Evolutionary conservation across 2,797 vertebrate species (phyloP).

Genomic region (Sarcophilus harrisii): DNA sequence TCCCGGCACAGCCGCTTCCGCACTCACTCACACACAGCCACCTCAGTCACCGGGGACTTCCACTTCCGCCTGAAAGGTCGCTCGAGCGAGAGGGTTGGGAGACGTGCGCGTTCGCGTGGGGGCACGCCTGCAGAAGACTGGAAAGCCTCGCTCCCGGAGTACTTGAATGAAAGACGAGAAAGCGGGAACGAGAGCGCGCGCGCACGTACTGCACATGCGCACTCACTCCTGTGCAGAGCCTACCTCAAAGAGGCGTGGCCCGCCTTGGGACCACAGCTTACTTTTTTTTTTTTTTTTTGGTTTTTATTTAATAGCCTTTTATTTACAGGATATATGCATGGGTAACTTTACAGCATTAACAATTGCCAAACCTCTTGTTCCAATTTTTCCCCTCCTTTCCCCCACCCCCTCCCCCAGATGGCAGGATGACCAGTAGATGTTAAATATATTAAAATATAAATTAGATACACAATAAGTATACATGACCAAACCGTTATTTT

Average conservation of each 20-base stretch:
- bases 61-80: conserved; percentile 75
- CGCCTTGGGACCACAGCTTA: neutral
- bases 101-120: fast-evolving
- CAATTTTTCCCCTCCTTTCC: too few relatives aligned
- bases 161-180: neutral
- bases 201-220: neutral
- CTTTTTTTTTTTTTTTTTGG: too few relatives aligned
- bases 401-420: too few relatives aligned
- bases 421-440: too few relatives aligned
- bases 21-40: neutral
- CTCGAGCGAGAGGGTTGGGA: neutral
- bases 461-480: too few relatives aligned
- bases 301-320: too few relatives aligned
- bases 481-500: too few relatives aligned
- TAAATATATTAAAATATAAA: too few relatives aligned
- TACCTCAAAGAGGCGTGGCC: neutral
- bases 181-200: neutral
- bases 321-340: too few relatives aligned
- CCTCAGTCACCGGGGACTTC: conserved; percentile 68
- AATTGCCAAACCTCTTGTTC: too few relatives aligned
- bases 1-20: conserved; percentile 48
- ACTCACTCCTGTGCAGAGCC: conserved; percentile 14
- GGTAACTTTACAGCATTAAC: too few relatives aligned
- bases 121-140: fast-evolving
- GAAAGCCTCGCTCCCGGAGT: fast-evolving